Base-by-base conservation (phyloP, 64 coral and sea anemone species). In the Orbicella faveolata region DNA sequence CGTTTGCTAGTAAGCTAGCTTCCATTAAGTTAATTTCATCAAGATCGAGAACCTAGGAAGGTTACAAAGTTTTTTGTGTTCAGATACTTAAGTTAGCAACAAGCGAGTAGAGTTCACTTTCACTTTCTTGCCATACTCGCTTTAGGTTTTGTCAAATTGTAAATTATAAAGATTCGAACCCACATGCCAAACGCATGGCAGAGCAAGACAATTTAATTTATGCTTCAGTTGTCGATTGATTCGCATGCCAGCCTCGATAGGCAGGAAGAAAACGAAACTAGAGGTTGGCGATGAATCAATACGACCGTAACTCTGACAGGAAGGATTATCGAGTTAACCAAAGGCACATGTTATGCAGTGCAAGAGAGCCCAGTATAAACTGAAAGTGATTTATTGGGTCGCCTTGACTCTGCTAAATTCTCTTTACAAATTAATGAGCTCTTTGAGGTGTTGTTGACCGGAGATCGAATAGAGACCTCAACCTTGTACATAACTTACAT, bases 181-280 rank as follows among this genome's bases (percentile, higher is more conserved):
- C 82, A 85, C 82, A 85, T 85, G 82, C 82, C 82, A 52, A 85
- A 85, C 62, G 82, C 82, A 85, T 85, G 82, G 82, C 12, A 72
- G 82, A 52, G 5, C 65, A 85, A 8, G 37, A 41, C 48, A 23
- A 72, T 72, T 85, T 72, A 85, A 85, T 85, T 85, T 52, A 85
- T 85, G 82, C 82, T 19, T 72, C 65, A 52, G 65, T 25, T 20
- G 67, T 25, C 82, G 44, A 85, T 21, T 33, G 23, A 85, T 23
- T 83, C 81, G 23, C 61, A 72, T 85, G 82, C 82, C 82, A 85
- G 52, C 37, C 53, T 85, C 61, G 82, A 72, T 26, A 77, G 18
- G 75, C 39, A 73, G 70, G 65, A 17, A 70, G 65, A 72, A 37
- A 72, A 41, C 2, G 18, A 70, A 85, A 30, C 36, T 65, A 34